A percentile compares a stretch with the other conserved stretches of the same genome.
phyloP scores from a whole-genome alignment of 2,797 vertebrate genomes.

The Microcaecilia unicolor region DNA sequence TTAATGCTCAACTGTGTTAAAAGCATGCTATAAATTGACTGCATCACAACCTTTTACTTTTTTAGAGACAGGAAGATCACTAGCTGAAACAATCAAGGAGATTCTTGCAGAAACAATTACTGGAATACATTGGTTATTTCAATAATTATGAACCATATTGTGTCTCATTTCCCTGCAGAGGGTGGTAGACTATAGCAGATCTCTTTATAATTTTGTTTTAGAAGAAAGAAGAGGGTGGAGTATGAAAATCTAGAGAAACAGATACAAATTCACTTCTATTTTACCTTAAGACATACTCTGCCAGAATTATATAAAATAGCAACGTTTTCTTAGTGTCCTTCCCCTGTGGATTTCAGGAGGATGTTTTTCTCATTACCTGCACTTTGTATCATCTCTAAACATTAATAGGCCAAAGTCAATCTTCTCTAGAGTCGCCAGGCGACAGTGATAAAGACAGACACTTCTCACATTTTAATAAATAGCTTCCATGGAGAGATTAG shows the following conservation, averaged over 20 bases:
- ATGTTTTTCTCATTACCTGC: neutral
- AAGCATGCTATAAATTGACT: too few relatives aligned
- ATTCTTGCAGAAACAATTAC: neutral
- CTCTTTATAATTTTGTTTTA: neutral
- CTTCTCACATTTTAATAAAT: constrained; percentile 3
- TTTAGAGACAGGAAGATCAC: too few relatives aligned
- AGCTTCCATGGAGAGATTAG: constrained; percentile 3
- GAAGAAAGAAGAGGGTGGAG: neutral
- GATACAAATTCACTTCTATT: neutral
- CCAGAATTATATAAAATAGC: constrained; percentile 2
- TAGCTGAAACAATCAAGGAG: neutral
- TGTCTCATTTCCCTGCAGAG: neutral
- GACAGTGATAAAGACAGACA: neutral
- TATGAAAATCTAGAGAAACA: neutral
- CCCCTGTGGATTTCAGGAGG: neutral
- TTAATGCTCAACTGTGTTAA: too few relatives aligned
- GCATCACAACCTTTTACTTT: too few relatives aligned
- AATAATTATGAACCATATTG: constrained; percentile 2
- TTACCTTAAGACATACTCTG: constrained; percentile 7
- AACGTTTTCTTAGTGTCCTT: neutral
- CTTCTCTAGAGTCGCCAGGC: neutral
- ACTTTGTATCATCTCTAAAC: neutral
- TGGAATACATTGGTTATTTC: neutral
- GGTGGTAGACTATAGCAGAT: neutral
- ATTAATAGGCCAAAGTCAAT: neutral